Evolutionary conservation across 37 sponge, comb jelly and placozoan species (phyloP), one percentile per base, ranked within the genome.

Genomic region (Diacarnus erythraeanus): DNA sequence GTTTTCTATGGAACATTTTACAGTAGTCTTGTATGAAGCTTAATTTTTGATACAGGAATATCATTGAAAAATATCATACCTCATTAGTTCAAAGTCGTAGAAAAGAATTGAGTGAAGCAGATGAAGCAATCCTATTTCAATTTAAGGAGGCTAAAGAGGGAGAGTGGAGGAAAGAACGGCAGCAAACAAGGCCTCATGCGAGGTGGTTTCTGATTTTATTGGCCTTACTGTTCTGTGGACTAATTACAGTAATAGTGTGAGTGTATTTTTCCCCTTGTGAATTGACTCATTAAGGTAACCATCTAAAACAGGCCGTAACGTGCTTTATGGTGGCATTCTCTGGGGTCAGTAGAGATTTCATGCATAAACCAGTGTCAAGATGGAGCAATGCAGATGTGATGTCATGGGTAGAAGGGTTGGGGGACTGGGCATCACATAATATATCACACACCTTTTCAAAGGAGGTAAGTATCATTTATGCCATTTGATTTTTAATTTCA

Each of bases 401-500:
- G 25, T 37, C 59, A 15, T 87, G 87, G 87, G 43, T 87, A 70
- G 87, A 69, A 27, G 82, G 81, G 29, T 43, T 80, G 26, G 87
- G 87, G 21, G 47, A 80, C 21, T 76, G 81, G 71, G 56, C 81
- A 1, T 66, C 27, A 67, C 74, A 77, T 23, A 75, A 87, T 64
- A 57, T 44, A 56, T 47, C 42, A 22, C 67, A 59, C 5, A 59
- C 76, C 39, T 87, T 87, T 69, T 41, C 21, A 9, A 57, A 44
- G 2, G 77, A 87, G 75, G 87, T 87, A n/a, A 23, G 59, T 26
- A 12, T 35, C n/a, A 20, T 6, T 56, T 57, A 2, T 66, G 41
- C 66, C 17, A 43, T 66, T n/a, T n/a, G n/a, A 9, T 15, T 27
- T 15, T 17, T 2, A 17, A 33, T 18, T 3, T 38, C 9, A 15